Evolutionary conservation across 2,797 vertebrate species (phyloP), one percentile per base, ranked within the genome.

Genomic region (Dendrocincla tyrannina): DNA sequence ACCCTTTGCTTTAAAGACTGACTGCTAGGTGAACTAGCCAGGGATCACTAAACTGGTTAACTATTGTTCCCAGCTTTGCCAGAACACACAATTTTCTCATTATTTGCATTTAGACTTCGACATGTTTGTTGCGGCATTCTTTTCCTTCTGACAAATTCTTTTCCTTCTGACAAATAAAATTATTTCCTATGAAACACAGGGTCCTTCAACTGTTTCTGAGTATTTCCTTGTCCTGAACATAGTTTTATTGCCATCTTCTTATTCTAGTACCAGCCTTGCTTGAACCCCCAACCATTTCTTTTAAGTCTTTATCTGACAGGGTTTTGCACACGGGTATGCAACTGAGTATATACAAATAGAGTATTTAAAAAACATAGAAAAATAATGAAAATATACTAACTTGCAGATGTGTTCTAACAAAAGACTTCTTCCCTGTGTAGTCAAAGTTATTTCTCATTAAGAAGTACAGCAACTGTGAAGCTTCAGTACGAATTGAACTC

Each of bases 371-470:
- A 1, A 42, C 18, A 14, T 18, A 2, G 4, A 79, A 42, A 17
- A 46, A 73, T 32, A 30, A 50, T 37, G 13, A 11, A 56, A 25
- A 28, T 17, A 50, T 22, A 97, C 96, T 79, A 84, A 99, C 99
- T 98, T 99, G 99, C 68, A 99, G 97, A 96, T 99, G 99, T 3
- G 99, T 99, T 74, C 99, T 98, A 46, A 99, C 99, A 56, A 99
- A 99, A 50, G 99, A 99, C 95, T 98, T 99, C 96, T 99, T 99
- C 13, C 99, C 99, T 0, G 99, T 99, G 97, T 99, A 99, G 97
- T 99, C 99, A 7, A 99, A 99, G 98, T 99, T 99, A 97, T 99
- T 99, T 93, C 99, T 99, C 99, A 99, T 99, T 92, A 99, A 98
- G 96, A 99, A 99, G 96, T 99, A 99, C 41, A 99, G 98, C 25